phyloP scores from a whole-genome alignment of 2,113 vertebrate species.

The Ardeotis arabs region DNA sequence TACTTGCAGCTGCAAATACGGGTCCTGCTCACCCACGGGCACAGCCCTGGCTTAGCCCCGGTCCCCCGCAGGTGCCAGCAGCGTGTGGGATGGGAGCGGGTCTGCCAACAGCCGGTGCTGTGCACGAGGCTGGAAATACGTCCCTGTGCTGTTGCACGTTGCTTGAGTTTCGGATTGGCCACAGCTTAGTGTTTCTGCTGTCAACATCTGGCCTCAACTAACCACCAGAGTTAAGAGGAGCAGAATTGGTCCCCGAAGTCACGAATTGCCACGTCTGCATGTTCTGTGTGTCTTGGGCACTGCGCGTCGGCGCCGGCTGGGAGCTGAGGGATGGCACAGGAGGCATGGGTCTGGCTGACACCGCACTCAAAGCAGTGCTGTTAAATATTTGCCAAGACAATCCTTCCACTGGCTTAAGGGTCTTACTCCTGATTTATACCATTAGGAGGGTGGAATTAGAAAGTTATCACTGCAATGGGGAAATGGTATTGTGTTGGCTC shows the following conservation, averaged over 20 bases:
- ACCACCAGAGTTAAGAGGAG: neutral
- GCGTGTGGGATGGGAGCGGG: neutral
- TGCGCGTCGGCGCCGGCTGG: neutral
- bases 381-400: neutral
- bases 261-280: neutral
- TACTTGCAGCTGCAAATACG: accelerated
- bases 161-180: neutral
- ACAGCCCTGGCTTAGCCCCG: neutral
- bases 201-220: neutral
- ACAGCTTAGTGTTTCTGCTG: neutral
- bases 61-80: accelerated
- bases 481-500: neutral
- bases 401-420: neutral
- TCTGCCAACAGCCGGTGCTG: neutral
- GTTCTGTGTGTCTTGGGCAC: neutral
- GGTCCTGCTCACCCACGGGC: neutral
- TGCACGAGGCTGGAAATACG: neutral
- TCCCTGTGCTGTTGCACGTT: neutral
- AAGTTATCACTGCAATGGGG: neutral
- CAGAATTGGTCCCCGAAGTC: neutral
- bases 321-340: neutral
- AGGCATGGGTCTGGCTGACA: neutral
- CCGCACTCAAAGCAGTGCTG: neutral
- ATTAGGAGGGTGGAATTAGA: neutral
- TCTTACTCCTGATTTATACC: neutral